Percentiles rank a stretch among this genome's conserved stretches.
phyloP scores from a whole-genome alignment of 2,113 vertebrate species.

The Erythrolamprus reginae region DNA sequence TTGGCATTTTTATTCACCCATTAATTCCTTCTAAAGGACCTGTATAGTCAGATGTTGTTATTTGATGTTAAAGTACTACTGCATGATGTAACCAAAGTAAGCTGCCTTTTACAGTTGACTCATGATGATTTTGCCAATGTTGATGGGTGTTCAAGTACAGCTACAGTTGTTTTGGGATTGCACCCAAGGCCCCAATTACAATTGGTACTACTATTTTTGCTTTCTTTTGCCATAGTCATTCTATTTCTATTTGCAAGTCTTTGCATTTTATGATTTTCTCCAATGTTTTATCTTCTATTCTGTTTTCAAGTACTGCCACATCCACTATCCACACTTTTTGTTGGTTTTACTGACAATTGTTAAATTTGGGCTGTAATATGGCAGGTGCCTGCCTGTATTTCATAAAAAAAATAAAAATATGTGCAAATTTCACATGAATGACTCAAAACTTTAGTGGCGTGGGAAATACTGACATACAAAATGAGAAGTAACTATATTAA shows the following conservation, averaged over 20 bases:
- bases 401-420: background rate
- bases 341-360: background rate
- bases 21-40: background rate
- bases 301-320: background rate
- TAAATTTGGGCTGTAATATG: background rate
- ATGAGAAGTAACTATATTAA: background rate
- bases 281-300: background rate
- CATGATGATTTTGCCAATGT: background rate
- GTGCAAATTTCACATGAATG: background rate
- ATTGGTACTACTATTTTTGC: background rate
- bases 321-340: background rate
- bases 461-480: background rate
- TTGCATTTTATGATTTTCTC: background rate
- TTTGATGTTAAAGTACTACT: background rate
- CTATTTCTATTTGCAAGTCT: background rate
- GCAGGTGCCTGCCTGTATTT: background rate
- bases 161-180: background rate
- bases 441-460: background rate
- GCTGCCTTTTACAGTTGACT: background rate
- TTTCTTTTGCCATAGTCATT: background rate
- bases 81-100: background rate
- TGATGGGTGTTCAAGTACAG: background rate
- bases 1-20: background rate
- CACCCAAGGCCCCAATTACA: background rate
- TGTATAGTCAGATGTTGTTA: background rate